Conservation (phyloP, 30 jellyfish, hydroid and myxozoan genomes). For the Aurelia sp. region DNA sequence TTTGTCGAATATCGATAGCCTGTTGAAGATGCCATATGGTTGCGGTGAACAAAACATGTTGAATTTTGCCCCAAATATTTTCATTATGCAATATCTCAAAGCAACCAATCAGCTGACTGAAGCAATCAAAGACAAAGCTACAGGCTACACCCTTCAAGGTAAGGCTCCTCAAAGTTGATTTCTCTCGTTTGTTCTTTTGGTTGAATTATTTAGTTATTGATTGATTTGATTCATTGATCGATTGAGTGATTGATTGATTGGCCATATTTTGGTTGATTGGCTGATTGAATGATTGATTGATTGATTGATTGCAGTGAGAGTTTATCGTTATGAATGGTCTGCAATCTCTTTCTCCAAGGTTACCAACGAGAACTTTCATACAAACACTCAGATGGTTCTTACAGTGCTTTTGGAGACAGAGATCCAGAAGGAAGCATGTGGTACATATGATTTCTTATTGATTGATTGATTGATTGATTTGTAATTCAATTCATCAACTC, state of each 20-base stretch:
- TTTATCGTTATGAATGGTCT: neutral
- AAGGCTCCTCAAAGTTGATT: neutral
- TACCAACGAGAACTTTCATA: conserved; percentile 88
- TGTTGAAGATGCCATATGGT: conserved; percentile 93
- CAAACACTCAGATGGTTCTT: conserved; percentile 77
- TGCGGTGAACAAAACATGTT: conserved; percentile 96
- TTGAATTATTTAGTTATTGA: no score
- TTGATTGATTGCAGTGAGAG: neutral
- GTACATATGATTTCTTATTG: conserved; percentile 7
- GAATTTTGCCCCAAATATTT: conserved; percentile 91
- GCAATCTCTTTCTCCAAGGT: conserved; percentile 28
- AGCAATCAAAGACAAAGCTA: conserved; percentile 67
- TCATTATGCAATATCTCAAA: conserved; percentile 79
- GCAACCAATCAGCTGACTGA: conserved; percentile 73
- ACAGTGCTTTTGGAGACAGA: conserved; percentile 89
- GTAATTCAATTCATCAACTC: no score
- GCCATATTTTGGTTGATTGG: no score
- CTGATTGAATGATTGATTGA: no score
- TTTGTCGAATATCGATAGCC: conserved; percentile 68
- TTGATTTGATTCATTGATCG: no score
- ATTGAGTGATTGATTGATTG: no score
- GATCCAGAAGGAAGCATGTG: conserved; percentile 96
- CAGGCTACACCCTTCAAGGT: conserved; percentile 80
- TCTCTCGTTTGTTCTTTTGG: no score
- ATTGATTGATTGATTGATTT: no score